These are phyloP conservation scores for Pterophyllum scalare DNA, from an alignment of 2,113 vertebrate species.

Conservation along the genomic window DNA sequence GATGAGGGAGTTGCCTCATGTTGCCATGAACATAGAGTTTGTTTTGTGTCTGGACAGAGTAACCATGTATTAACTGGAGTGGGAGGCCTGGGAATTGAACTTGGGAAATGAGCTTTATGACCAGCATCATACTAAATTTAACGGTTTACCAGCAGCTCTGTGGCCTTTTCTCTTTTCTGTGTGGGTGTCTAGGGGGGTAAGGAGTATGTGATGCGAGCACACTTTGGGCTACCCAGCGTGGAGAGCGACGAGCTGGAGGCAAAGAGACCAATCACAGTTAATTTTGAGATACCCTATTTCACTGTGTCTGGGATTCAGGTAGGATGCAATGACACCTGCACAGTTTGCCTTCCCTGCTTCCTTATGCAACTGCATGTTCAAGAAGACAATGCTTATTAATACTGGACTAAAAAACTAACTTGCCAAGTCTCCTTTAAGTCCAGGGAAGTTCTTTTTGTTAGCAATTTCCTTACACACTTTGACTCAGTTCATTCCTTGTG, in stretches of 20 bases:
- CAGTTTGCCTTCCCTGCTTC: background rate
- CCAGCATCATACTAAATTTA: background rate
- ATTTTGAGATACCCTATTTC: conserved; percentile 87
- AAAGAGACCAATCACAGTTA: conserved; percentile 83
- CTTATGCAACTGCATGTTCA: background rate
- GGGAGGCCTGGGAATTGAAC: background rate
- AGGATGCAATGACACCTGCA: background rate
- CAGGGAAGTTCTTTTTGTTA: background rate
- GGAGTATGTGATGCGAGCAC: conserved; percentile 86
- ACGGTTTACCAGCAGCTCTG: conserved; percentile 15
- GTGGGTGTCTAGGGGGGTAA: conserved; percentile 80
- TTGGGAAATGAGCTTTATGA: background rate
- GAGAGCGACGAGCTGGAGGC: conserved; percentile 79
- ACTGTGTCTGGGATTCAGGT: conserved; percentile 87
- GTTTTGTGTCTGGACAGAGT: conserved; percentile 24
- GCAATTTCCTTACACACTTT: background rate
- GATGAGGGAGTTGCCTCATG: conserved; percentile 2
- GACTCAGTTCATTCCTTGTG: background rate
- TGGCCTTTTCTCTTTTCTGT: conserved; percentile 2
- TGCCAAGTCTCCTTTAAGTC: conserved; percentile 2
- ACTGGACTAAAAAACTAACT: conserved; percentile 1
- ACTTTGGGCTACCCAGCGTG: conserved; percentile 85
- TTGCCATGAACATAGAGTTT: conserved; percentile 12
- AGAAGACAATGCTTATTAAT: background rate
- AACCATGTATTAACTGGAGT: conserved; percentile 11